Percentiles rank a stretch among this genome's conserved stretches.
Evolutionary conservation across 2,888 invertebrate species (phyloP).

Genomic region (Thelaira solivaga): DNA sequence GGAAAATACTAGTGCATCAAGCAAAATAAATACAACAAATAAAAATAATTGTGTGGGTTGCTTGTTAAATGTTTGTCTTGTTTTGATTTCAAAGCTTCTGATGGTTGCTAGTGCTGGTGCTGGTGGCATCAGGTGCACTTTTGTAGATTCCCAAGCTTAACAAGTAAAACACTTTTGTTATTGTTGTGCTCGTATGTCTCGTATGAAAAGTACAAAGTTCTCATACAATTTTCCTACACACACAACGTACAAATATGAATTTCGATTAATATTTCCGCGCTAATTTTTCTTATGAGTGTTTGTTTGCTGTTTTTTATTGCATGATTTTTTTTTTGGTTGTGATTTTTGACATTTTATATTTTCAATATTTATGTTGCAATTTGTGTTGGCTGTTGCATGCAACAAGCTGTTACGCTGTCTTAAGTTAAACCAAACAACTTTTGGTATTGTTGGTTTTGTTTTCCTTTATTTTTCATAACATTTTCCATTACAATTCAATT

Average conservation of each 20-base stretch:
- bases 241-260: constrained; percentile 3
- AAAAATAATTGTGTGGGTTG: constrained; percentile 42
- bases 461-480: constrained; percentile 2
- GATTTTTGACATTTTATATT: constrained; percentile 46
- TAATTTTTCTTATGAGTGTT: constrained; percentile 22
- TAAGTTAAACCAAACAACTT: background rate
- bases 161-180: background rate
- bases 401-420: constrained; percentile 55
- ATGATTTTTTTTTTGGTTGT: background rate
- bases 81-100: constrained; percentile 43
- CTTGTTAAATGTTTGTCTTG: background rate
- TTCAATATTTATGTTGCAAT: constrained; percentile 52
- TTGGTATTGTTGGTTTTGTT: constrained; percentile 1
- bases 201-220: constrained; percentile 24
- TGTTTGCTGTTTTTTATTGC: background rate
- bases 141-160: constrained; percentile 56
- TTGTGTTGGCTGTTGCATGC: constrained; percentile 46
- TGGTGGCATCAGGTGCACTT: constrained; percentile 61
- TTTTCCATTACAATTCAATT: constrained; percentile 15
- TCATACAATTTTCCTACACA: constrained; percentile 11
- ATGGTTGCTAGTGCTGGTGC: constrained; percentile 11
- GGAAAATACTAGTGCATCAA: constrained; percentile 42
- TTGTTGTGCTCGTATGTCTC: background rate
- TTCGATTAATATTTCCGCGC: constrained; percentile 50
- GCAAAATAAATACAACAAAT: constrained; percentile 16